Base-by-base conservation (phyloP, 1,140 invertebrate genomes). In the Drosophila murphyi region DNA sequence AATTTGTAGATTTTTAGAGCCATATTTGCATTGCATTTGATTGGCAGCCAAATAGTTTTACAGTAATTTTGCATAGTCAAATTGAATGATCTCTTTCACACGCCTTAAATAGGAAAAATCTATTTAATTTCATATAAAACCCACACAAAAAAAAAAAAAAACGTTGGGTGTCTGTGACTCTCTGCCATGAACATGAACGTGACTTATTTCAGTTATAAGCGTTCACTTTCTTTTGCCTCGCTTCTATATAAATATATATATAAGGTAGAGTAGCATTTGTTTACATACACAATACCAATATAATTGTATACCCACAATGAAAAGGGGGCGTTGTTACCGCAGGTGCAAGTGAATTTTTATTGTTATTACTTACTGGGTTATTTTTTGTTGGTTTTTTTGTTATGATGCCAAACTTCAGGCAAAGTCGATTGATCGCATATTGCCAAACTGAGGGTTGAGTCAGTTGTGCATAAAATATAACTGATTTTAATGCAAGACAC, bases 401-500 rank as follows among this genome's bases (percentile, higher is more conserved):
- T 37, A 29, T 62, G 60, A 28, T 20, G 37, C 43, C 45, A 39
- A 34, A 5, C 8, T 39, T 70, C 39, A 35, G 50, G 62, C 71
- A 78, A 78, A 20, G 20, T 70, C 79, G 72, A 82, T 76, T 67
- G 77, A 80, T 85, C 69, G 77, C 41, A 61, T 82, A 74, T 72
- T 54, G 60, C 64, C 67, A 56, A 61, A 56, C 35, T 50, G 35
- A 7, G 8, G 43, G 52, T 20, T 20, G 61, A 57, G 52, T 63
- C 34, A 8, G 35, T 28, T 35, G 31, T n/a, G 34, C 77, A 68
- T n/a, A 34, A 43, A 43, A 34, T 61, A 81, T 63, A 72, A 68
- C 78, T 78, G 75, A 85, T 83, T 85, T 89, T 67, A 85, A 88
- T 89, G 80, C 81, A 78, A 81, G 74, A 56, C 80, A 76, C 85